phyloP scores from a whole-genome alignment of 1,140 invertebrate genomes.

The Leptonema lineaticorne region DNA sequence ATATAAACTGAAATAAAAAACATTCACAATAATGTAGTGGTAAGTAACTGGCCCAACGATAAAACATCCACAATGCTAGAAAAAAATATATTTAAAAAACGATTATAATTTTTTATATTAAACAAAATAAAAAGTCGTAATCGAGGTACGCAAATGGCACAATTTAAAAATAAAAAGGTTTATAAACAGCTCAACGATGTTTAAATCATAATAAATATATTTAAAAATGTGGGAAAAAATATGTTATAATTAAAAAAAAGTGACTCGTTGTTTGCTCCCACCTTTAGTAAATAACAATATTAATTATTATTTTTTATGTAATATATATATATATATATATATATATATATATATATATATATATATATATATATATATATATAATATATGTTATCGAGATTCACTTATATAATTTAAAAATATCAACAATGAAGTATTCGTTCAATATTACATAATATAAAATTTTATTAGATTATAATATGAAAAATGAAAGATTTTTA shows the following conservation, averaged over 20 bases:
- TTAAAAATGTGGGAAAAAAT: constrained; percentile 13
- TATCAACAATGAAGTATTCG: neutral
- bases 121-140: too few species aligned
- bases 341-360: neutral
- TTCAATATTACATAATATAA: neutral
- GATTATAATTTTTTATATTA: too few species aligned
- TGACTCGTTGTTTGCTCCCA: constrained; percentile 22
- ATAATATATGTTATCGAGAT: neutral
- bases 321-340: neutral
- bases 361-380: neutral
- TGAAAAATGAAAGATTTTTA: too few species aligned
- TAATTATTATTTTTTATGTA: too few species aligned
- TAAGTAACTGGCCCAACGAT: constrained; percentile 40
- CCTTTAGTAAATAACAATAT: constrained; percentile 1
- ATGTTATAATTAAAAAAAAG: constrained; percentile 10
- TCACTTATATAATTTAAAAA: neutral
- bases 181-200: constrained; percentile 30
- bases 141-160: constrained; percentile 38
- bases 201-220: constrained; percentile 36
- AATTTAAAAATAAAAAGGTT: constrained; percentile 38
- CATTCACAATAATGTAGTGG: constrained; percentile 27
- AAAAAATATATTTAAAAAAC: constrained; percentile 16
- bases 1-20: constrained; percentile 8
- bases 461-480: too few species aligned
- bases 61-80: constrained; percentile 27